Percentiles rank a stretch among this genome's conserved stretches.
Conservation (phyloP, 2,113 vertebrate genomes). For the Piaya cayana region DNA sequence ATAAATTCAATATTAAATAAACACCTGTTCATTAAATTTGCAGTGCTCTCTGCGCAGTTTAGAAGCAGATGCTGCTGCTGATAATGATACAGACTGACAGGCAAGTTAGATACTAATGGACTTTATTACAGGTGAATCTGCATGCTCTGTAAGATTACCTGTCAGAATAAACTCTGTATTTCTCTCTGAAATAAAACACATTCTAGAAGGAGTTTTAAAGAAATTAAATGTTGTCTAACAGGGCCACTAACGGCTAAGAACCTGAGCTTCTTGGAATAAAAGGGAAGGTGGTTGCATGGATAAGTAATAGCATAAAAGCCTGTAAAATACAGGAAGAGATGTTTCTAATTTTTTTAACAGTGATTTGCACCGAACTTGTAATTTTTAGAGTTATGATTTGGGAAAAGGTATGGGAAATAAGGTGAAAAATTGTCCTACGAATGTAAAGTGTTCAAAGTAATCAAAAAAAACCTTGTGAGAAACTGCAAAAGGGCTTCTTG, state of each 20-base stretch:
- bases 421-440: neutral
- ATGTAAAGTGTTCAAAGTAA: neutral
- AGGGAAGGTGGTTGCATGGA: neutral
- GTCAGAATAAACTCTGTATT: neutral
- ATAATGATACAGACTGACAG: conserved; percentile 44
- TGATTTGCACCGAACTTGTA: neutral
- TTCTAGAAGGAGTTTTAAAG: no score
- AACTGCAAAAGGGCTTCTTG: neutral
- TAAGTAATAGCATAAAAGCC: neutral
- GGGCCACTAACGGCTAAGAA: neutral
- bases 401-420: neutral
- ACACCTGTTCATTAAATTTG: conserved; percentile 56
- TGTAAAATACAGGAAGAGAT: neutral
- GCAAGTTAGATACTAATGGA: neutral
- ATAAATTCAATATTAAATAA: conserved; percentile 42
- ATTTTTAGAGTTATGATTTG: neutral
- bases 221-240: neutral
- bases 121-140: neutral
- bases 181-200: neutral
- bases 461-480: neutral
- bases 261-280: neutral
- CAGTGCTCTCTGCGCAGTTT: neutral
- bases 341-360: neutral
- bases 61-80: conserved; percentile 34
- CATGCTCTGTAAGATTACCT: neutral